Conservation (phyloP, 1,140 invertebrate genomes). For the Portunus trituberculatus region DNA sequence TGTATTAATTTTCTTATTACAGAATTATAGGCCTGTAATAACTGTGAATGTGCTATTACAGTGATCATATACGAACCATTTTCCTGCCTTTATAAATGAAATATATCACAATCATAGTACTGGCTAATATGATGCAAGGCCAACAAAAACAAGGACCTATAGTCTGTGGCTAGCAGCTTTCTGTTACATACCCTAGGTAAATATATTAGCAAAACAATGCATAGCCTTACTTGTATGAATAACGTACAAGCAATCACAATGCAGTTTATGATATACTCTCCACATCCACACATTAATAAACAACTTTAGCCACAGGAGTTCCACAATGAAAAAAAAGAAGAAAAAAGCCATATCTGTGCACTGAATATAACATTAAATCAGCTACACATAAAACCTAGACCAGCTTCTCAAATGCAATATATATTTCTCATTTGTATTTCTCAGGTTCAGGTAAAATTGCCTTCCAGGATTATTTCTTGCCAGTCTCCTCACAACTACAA, state of each 20-base stretch:
- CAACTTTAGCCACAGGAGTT: constrained; percentile 67
- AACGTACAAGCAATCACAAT: constrained; percentile 50
- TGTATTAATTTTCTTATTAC: constrained; percentile 38
- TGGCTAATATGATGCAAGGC: constrained; percentile 68
- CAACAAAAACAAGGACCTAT: constrained; percentile 69
- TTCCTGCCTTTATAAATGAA: constrained; percentile 52
- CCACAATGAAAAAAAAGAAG: constrained; percentile 42
- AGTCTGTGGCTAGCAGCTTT: constrained; percentile 66
- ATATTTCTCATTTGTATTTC: constrained; percentile 41
- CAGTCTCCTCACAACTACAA: constrained; percentile 66
- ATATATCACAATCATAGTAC: constrained; percentile 70
- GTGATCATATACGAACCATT: constrained; percentile 35
- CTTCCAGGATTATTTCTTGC: constrained; percentile 54
- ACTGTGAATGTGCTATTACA: constrained; percentile 56
- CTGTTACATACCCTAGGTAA: constrained; percentile 71
- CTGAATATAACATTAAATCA: constrained; percentile 56
- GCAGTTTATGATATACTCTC: constrained; percentile 37
- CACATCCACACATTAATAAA: constrained; percentile 49
- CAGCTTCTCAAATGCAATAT: constrained; percentile 30
- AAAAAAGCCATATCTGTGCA: constrained; percentile 57
- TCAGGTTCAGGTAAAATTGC: constrained; percentile 56
- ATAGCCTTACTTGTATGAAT: constrained; percentile 49
- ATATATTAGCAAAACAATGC: constrained; percentile 54
- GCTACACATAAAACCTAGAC: constrained; percentile 26
- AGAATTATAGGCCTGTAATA: constrained; percentile 63